Percentiles rank a stretch among this genome's conserved stretches.
These are phyloP conservation scores for Axinella damicornis DNA, from an alignment of 37 sponge, comb jelly and placozoan genomes.

Conservation along the genomic window DNA sequence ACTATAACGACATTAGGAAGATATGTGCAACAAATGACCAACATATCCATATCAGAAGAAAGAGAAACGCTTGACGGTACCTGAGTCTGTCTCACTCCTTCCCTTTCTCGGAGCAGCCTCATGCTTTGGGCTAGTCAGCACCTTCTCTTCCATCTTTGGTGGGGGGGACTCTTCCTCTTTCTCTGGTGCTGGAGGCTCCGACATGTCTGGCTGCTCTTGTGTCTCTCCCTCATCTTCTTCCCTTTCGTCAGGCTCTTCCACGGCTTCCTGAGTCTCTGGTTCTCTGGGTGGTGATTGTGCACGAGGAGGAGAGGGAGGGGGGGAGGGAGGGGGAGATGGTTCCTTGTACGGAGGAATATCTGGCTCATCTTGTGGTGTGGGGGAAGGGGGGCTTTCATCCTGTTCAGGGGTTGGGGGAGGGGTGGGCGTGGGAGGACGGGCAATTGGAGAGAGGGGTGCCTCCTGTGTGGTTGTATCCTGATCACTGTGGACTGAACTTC, in stretches of 20 bases:
- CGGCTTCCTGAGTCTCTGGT: background rate
- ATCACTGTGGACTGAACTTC: background rate
- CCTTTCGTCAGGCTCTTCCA: slow-evolving; percentile 5
- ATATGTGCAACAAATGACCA: no score
- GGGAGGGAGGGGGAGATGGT: background rate
- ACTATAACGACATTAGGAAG: no score
- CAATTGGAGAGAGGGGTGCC: background rate
- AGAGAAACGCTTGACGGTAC: background rate
- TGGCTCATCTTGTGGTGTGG: background rate
- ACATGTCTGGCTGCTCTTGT: slow-evolving; percentile 16
- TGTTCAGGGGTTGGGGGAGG: slow-evolving; percentile 22
- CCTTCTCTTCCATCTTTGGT: background rate
- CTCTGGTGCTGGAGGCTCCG: background rate
- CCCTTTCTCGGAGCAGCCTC: no score
- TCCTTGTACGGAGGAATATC: slow-evolving; percentile 24
- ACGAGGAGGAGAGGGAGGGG: slow-evolving; percentile 9
- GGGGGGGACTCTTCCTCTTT: slow-evolving; percentile 3
- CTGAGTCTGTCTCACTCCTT: background rate
- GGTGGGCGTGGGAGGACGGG: slow-evolving; percentile 6
- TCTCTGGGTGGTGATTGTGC: background rate
- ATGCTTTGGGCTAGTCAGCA: background rate
- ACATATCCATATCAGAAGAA: no score
- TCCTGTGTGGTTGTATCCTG: background rate
- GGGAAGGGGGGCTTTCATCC: background rate
- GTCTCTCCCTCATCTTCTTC: slow-evolving; percentile 18